A percentile compares a stretch with the other conserved stretches of the same genome.
Conservation (phyloP, 2,888 invertebrate genomes). For the Watsonalla cultraria region DNA sequence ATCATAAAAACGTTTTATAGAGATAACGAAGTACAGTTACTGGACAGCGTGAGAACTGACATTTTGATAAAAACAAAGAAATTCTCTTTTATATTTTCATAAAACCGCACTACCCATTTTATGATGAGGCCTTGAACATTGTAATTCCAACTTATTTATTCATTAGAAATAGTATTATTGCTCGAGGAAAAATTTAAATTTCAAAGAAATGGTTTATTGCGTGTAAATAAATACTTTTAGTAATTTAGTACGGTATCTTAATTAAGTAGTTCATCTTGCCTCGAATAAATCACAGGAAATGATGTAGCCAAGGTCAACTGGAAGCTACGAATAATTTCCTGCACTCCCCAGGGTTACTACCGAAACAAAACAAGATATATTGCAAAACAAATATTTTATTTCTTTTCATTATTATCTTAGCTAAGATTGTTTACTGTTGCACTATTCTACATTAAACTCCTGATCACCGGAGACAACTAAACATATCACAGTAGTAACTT, state of each 20-base stretch:
- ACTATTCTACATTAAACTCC: conserved; percentile 20
- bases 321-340: not conserved
- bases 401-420: conserved; percentile 16
- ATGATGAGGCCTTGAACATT: conserved; percentile 4
- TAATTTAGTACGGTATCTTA: not conserved
- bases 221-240: not conserved
- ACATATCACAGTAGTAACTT: conserved; percentile 61
- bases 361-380: conserved; percentile 29
- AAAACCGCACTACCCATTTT: conserved; percentile 34
- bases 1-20: not conserved
- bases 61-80: conserved; percentile 24
- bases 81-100: conserved; percentile 32
- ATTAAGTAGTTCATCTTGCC: not conserved
- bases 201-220: not conserved
- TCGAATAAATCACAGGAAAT: not conserved
- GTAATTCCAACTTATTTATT: not conserved
- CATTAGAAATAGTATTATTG: too few species aligned
- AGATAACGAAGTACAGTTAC: conserved; percentile 10
- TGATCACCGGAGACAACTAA: conserved; percentile 35
- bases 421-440: conserved; percentile 17
- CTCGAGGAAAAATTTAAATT: not conserved
- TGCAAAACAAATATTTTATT: conserved; percentile 24
- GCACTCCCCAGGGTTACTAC: conserved; percentile 1
- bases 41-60: conserved; percentile 29
- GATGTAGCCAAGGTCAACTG: too few species aligned